These are phyloP conservation scores for Hybognathus amarus DNA, from an alignment of 2,797 vertebrate genomes.

Conservation along the genomic window DNA sequence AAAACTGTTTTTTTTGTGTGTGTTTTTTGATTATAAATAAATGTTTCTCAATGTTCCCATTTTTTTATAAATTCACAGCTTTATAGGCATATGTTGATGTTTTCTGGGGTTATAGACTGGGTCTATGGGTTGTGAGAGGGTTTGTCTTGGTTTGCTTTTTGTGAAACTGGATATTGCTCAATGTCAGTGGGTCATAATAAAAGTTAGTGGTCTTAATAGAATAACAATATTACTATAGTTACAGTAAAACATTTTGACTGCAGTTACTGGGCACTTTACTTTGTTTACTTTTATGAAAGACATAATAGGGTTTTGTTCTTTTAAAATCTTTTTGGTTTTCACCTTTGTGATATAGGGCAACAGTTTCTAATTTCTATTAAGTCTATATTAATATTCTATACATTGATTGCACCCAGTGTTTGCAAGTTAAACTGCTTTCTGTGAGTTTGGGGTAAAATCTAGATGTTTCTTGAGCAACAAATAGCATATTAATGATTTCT, in stretches of 20 bases:
- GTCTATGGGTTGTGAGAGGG: background rate
- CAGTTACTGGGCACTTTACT: background rate
- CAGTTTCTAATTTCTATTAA: background rate
- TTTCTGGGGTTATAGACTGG: background rate
- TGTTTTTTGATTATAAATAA: background rate
- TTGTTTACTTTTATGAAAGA: constrained; percentile 1
- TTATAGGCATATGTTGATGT: background rate
- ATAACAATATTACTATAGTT: constrained; percentile 32
- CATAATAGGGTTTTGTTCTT: background rate
- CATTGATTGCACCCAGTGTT: background rate
- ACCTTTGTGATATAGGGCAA: background rate
- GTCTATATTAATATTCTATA: background rate
- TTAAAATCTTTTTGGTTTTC: background rate
- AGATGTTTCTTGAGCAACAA: background rate
- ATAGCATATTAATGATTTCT: background rate
- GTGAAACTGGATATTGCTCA: constrained; percentile 23
- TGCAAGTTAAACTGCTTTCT: background rate
- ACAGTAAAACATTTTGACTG: constrained; percentile 27
- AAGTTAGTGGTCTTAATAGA: constrained; percentile 15
- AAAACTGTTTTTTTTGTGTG: background rate
- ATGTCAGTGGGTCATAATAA: constrained; percentile 13
- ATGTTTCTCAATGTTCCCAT: background rate
- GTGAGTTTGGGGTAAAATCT: background rate
- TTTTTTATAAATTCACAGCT: background rate
- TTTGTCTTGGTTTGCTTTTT: constrained; percentile 12